These are phyloP conservation scores for Tetanocera ferruginea DNA, from an alignment of 2,888 invertebrate genomes.

Conservation along the genomic window DNA sequence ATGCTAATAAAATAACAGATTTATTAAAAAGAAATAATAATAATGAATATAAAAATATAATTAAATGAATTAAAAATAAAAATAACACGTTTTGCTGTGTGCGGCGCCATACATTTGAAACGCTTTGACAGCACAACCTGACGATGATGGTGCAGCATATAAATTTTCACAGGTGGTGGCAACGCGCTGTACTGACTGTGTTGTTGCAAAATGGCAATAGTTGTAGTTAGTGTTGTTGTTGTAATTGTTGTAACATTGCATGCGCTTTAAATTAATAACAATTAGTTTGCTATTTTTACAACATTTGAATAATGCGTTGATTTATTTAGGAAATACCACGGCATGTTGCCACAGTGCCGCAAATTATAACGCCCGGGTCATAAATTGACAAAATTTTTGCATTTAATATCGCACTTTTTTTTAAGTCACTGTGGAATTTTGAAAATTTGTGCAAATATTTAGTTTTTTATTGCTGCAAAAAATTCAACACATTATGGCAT, in stretches of 20 bases:
- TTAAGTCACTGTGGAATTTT: too few species aligned
- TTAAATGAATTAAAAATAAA: neutral
- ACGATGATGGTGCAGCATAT: neutral
- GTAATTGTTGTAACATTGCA: conserved; percentile 13
- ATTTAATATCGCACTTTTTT: too few species aligned
- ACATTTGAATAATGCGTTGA: conserved; percentile 26
- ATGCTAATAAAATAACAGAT: neutral
- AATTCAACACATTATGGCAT: too few species aligned
- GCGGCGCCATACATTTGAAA: conserved; percentile 19
- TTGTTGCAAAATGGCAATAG: neutral
- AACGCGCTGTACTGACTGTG: neutral
- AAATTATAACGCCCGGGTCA: neutral
- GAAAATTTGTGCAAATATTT: too few species aligned
- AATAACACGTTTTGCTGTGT: conserved; percentile 2
- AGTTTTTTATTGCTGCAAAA: too few species aligned
- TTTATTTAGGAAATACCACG: neutral
- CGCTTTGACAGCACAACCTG: conserved; percentile 14
- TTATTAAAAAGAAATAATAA: neutral
- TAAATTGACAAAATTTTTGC: too few species aligned
- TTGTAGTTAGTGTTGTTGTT: neutral
- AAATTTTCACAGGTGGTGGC: conserved; percentile 20
- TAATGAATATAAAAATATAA: neutral
- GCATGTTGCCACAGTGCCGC: neutral
- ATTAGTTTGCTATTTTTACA: conserved; percentile 6
- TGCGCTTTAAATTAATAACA: conserved; percentile 27